Conservation (phyloP, 1,140 invertebrate species). For the Cyphomyrmex costatus region DNA sequence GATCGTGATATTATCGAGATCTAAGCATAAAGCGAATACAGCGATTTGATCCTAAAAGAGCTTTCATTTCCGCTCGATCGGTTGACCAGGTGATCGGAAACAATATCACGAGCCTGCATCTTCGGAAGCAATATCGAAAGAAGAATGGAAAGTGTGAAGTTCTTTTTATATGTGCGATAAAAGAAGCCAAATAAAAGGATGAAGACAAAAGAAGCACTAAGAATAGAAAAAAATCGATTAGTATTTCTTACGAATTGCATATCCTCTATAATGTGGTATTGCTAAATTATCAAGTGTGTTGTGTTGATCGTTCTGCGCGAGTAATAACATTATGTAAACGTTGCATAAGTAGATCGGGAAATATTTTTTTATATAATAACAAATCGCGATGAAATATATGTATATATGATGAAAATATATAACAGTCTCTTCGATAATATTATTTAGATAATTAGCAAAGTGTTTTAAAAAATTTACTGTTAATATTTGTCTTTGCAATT, state of each 20-base stretch:
- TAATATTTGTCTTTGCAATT: not conserved
- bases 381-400: not conserved
- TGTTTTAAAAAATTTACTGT: not conserved
- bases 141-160: slow-evolving; percentile 2
- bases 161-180: slow-evolving; percentile 34
- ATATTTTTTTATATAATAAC: slow-evolving; percentile 38
- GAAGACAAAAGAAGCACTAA: not conserved
- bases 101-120: not conserved
- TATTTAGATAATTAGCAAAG: not conserved
- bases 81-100: not conserved
- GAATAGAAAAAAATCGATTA: slow-evolving; percentile 5
- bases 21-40: slow-evolving; percentile 20
- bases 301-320: slow-evolving; percentile 38
- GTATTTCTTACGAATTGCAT: slow-evolving; percentile 4
- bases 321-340: slow-evolving; percentile 23
- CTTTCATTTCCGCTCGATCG: slow-evolving; percentile 43
- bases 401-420: not conserved
- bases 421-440: not conserved
- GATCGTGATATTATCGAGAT: not conserved
- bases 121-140: not conserved
- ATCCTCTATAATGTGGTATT: not conserved
- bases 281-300: slow-evolving; percentile 30
- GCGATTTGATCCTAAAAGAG: not conserved
- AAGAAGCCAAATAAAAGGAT: not conserved
- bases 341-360: slow-evolving; percentile 23